Percentiles rank a stretch among this genome's conserved stretches.
phyloP scores from a whole-genome alignment of 2,113 vertebrate genomes.

The Platysternon megacephalum region DNA sequence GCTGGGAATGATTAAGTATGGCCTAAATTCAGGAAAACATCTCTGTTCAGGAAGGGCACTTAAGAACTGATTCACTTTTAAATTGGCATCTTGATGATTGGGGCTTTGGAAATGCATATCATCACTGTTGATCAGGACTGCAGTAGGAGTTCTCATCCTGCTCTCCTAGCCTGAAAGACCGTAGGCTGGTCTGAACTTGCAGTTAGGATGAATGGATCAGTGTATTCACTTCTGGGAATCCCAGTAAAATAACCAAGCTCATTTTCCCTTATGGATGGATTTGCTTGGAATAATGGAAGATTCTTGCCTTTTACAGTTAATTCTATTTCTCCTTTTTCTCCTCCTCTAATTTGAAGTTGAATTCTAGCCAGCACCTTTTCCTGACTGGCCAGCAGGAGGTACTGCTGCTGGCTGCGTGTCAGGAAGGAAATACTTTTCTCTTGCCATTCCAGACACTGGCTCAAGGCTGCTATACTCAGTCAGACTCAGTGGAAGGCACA shows the following conservation, averaged over 20 bases:
- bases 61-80: background rate
- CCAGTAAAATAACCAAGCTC: background rate
- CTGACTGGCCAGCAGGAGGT: background rate
- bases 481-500: background rate
- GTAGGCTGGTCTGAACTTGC: too few species aligned
- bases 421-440: too few species aligned
- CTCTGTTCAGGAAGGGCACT: background rate
- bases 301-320: background rate
- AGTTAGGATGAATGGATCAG: background rate
- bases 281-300: background rate
- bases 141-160: background rate
- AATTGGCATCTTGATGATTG: background rate
- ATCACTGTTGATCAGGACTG: too few species aligned
- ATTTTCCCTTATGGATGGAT: background rate
- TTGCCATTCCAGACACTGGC: too few species aligned
- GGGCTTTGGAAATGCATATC: background rate
- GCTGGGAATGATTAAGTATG: background rate
- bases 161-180: background rate
- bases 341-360: background rate
- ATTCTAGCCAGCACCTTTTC: background rate
- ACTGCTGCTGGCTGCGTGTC: background rate
- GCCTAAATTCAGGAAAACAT: background rate
- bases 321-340: background rate
- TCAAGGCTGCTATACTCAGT: background rate
- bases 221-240: background rate